These are phyloP conservation scores for Trachythela sp. DNA, from an alignment of 64 coral and sea anemone genomes.

Conservation along the genomic window DNA sequence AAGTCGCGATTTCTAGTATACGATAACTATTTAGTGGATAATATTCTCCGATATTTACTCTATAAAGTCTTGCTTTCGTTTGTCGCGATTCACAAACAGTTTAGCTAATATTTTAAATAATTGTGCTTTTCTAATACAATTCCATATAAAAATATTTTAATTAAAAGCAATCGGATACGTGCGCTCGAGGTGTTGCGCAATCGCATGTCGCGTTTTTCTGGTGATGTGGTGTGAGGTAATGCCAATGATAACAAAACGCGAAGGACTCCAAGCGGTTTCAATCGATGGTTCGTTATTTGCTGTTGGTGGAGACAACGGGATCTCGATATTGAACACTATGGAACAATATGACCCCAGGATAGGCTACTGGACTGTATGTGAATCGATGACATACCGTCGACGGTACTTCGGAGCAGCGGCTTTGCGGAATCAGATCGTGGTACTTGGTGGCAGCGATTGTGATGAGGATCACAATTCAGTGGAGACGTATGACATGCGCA, in stretches of 20 bases:
- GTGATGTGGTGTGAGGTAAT: constrained; percentile 81
- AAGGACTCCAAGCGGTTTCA: constrained; percentile 75
- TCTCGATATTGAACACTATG: constrained; percentile 78
- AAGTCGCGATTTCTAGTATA: no score
- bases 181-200: no score
- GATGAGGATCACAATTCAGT: constrained; percentile 98
- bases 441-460: constrained; percentile 87
- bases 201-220: no score
- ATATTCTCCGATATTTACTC: no score
- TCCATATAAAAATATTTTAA: no score
- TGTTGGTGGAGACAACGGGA: constrained; percentile 90
- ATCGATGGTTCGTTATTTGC: constrained; percentile 84
- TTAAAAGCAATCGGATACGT: no score
- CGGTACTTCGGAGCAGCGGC: constrained; percentile 94
- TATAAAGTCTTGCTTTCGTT: no score
- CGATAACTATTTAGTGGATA: no score
- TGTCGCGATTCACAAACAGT: no score
- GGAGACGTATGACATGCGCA: constrained; percentile 85
- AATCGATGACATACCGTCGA: constrained; percentile 74
- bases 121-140: no score
- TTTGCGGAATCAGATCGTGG: constrained; percentile 87
- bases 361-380: constrained; percentile 79
- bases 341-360: constrained; percentile 92
- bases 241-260: constrained; percentile 79
- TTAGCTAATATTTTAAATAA: no score